Percentiles rank a stretch among this genome's conserved stretches.
Evolutionary conservation across 2,888 invertebrate species (phyloP).

Genomic region (Drosophila gaucha): DNA sequence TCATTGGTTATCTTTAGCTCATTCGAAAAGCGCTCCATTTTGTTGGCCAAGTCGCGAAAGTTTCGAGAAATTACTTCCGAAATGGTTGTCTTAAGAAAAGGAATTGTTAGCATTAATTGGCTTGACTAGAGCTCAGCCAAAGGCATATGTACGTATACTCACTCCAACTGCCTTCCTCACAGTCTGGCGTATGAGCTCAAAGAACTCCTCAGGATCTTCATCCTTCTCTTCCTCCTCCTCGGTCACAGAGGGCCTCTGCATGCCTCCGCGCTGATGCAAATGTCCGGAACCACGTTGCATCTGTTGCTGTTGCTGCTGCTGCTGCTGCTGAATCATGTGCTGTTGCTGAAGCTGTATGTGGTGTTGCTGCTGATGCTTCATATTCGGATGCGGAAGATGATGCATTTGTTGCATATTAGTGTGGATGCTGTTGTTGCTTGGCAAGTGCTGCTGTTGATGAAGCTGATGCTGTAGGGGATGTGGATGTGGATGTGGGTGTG

Average conservation of each 20-base stretch:
- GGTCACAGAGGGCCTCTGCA: conserved; percentile 20
- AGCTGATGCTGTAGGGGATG: conserved; percentile 61
- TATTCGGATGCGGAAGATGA: conserved; percentile 8
- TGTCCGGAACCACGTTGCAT: conserved; percentile 3
- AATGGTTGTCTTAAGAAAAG: conserved; percentile 68
- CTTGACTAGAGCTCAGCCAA: no score
- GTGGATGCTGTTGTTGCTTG: conserved; percentile 1
- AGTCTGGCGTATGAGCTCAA: conserved; percentile 80
- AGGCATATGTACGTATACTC: conserved; percentile 5
- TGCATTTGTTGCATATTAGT: conserved; percentile 26
- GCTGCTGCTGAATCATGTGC: conserved; percentile 3
- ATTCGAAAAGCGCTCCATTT: conserved; percentile 76
- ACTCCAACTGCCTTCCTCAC: conserved; percentile 81
- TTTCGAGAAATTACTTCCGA: conserved; percentile 77
- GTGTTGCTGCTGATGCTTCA: conserved; percentile 25
- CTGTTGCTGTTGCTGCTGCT: conserved; percentile 6
- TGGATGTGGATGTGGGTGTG: conserved; percentile 14
- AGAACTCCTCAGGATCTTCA: conserved; percentile 83
- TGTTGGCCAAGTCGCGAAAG: conserved; percentile 76
- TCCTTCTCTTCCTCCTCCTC: conserved; percentile 73
- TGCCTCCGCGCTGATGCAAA: conserved; percentile 24
- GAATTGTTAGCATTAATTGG: neutral
- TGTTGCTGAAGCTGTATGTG: conserved; percentile 6
- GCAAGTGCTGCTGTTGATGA: conserved; percentile 63
- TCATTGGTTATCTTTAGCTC: conserved; percentile 75